Evolutionary conservation across 2,888 invertebrate genomes (phyloP), one percentile per base, ranked within the genome.

Genomic region (Scaptomyza parva): DNA sequence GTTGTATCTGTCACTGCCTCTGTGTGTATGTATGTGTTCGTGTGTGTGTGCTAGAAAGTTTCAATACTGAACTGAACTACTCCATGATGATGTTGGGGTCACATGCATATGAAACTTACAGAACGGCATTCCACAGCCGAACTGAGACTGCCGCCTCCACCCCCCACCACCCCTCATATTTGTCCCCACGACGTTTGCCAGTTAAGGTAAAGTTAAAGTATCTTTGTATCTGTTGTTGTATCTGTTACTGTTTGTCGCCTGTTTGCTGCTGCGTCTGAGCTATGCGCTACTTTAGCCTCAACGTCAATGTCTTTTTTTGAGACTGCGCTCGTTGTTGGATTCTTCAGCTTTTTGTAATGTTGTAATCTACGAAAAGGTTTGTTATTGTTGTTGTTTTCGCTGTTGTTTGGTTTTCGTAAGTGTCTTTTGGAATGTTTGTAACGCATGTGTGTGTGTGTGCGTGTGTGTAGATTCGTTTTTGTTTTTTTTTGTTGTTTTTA

Each of bases 91-190:
- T 76, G 73, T 76, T 86, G 78, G 70, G 72, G 72, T 78, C 74
- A 76, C 71, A 79, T 78, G 76, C 84, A 85, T 84, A 81, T 82
- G 80, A 81, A 89, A 89, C 88, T 89, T 88, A 88, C 89, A 88
- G 89, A 89, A 89, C 89, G 76, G 77, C 89, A 89, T 89, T 89
- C 89, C 89, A 83, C 78, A 85, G 71, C 68, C 75, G 62, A 75
- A 70, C 66, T 58, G 67, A 62, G 64, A 61, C 70, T 37, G 18
- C 58, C 53, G 57, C 48, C 48, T 55, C 54, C 61, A 37, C 20
- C 26, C 11, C 24, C 48, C 24, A 22, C 22, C 30, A 7, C 6
- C 18, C 11, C 44, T 47, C 47, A n/a, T 33, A 8, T 11, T 39
- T 28, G 61, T 43, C 22, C 39, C 17, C 22, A 55, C 47, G 35